Base-by-base conservation (phyloP, 1,140 invertebrate species). In the Whitmania pigra region DNA sequence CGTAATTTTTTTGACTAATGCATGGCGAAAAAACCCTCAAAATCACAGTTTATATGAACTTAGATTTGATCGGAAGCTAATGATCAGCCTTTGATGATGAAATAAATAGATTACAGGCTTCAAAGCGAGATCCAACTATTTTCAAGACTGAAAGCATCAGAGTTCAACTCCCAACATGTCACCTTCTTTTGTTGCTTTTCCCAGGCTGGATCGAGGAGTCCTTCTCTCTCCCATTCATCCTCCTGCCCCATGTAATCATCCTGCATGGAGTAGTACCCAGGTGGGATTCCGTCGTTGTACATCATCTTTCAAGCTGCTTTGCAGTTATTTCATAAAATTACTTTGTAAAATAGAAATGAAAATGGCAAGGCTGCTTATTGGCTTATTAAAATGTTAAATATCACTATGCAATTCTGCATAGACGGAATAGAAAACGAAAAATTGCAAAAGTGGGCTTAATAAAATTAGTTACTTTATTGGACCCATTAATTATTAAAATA, bases 181-280 rank as follows among this genome's bases (percentile, higher is more conserved):
- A 74, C 73, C 73, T 96, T 97, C 88, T 94, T 93, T 86, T 97
- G 94, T 87, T 97, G 94, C 86, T 94, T 95, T 83, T 97, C 93
- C 94, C 94, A 97, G 77, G 93, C 92, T 74, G 94, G 94, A 86
- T 97, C 94, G 77, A 97, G 86, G 71, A 97, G 88, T 82, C 93
- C 93, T 85, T 96, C 93, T 76, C 93, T 87, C 83, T 96, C 93
- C 93, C 93, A 97, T 85, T 97, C 94, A 83, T 96, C 94, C 83
- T 96, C 93, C 78, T 91, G 93, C 85, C 95, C 92, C 92, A 95
- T 96, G 85, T 96, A 95, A 80, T 88, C 89, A 29, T 72, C 71
- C 60, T 78, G 77, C 57, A 63, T 63, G 57, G 57, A 22, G 73
- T 76, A 77, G 31, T 54, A 53, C 43, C 57, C 63, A 20, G 60